Evolutionary conservation across 1,140 invertebrate genomes (phyloP).

Genomic region (Hetaerina americana): DNA sequence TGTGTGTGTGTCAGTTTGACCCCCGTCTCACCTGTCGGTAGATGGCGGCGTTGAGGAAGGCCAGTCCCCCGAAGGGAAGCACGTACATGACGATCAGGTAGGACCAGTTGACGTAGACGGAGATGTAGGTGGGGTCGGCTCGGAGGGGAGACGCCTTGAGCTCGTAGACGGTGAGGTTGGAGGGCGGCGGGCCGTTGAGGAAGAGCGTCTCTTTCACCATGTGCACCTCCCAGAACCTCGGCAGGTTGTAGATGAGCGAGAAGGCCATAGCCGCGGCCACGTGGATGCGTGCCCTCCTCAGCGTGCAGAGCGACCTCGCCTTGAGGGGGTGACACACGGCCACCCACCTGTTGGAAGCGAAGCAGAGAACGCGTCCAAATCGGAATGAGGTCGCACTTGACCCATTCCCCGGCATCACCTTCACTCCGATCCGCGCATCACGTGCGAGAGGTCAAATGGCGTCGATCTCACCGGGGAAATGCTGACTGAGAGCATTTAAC

Average conservation of each 20-base stretch:
- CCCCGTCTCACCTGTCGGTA: slow-evolving; percentile 63
- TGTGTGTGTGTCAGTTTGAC: too few relatives aligned
- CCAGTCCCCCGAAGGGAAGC: slow-evolving; percentile 70
- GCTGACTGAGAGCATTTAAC: too few relatives aligned
- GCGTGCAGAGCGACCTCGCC: slow-evolving; percentile 80
- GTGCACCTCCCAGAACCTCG: slow-evolving; percentile 55
- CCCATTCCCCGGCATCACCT: too few relatives aligned
- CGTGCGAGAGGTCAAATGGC: too few relatives aligned
- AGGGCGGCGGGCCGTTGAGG: slow-evolving; percentile 25
- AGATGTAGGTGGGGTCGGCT: slow-evolving; percentile 57
- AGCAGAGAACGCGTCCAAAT: too few relatives aligned
- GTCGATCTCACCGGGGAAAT: too few relatives aligned
- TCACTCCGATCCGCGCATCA: too few relatives aligned
- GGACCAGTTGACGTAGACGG: slow-evolving; percentile 82
- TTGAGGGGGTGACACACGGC: slow-evolving; percentile 89
- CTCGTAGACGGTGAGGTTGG: slow-evolving; percentile 53
- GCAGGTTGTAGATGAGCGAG: slow-evolving; percentile 76
- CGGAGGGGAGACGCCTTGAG: slow-evolving; percentile 54
- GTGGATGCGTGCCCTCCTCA: slow-evolving; percentile 71
- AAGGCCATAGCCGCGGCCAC: slow-evolving; percentile 71
- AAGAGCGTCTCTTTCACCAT: slow-evolving; percentile 29
- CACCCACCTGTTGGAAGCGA: too few relatives aligned
- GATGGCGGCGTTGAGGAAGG: slow-evolving; percentile 79
- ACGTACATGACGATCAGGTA: slow-evolving; percentile 87
- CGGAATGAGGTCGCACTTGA: too few relatives aligned